These are phyloP conservation scores for Chaetoderma sp. DNA, from an alignment of 2,888 invertebrate genomes.

Conservation along the genomic window DNA sequence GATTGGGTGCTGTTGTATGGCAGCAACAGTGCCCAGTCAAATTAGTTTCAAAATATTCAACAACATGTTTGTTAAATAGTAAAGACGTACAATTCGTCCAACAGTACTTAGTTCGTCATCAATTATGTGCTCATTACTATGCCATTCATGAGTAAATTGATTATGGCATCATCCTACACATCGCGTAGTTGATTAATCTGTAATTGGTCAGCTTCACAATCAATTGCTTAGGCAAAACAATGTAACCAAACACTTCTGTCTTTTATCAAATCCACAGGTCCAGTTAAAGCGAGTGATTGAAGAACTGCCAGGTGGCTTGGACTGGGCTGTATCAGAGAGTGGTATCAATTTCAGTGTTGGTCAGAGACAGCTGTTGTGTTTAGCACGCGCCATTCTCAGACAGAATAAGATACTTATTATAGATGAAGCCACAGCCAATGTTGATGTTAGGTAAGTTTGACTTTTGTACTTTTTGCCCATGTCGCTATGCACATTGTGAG, in stretches of 20 bases:
- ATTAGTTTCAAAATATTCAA: too few relatives aligned
- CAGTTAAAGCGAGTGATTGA: constrained; percentile 58
- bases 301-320: constrained; percentile 58
- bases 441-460: constrained; percentile 57
- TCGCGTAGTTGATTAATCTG: background rate
- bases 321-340: constrained; percentile 53
- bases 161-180: too few relatives aligned
- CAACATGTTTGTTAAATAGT: too few relatives aligned
- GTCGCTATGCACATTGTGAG: too few relatives aligned
- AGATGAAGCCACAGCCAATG: constrained; percentile 69
- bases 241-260: background rate
- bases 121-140: too few relatives aligned
- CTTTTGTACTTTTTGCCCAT: too few relatives aligned
- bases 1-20: too few relatives aligned
- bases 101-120: too few relatives aligned
- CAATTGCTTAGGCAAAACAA: background rate
- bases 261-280: constrained; percentile 44
- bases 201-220: background rate
- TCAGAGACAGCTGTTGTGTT: constrained; percentile 52
- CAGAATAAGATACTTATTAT: constrained; percentile 66
- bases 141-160: too few relatives aligned
- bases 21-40: too few relatives aligned
- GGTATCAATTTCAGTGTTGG: constrained; percentile 61
- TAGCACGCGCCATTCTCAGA: constrained; percentile 62
- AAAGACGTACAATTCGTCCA: too few relatives aligned